These are phyloP conservation scores for Conus ventricosus DNA, from an alignment of 1,140 invertebrate species.

Conservation along the genomic window DNA sequence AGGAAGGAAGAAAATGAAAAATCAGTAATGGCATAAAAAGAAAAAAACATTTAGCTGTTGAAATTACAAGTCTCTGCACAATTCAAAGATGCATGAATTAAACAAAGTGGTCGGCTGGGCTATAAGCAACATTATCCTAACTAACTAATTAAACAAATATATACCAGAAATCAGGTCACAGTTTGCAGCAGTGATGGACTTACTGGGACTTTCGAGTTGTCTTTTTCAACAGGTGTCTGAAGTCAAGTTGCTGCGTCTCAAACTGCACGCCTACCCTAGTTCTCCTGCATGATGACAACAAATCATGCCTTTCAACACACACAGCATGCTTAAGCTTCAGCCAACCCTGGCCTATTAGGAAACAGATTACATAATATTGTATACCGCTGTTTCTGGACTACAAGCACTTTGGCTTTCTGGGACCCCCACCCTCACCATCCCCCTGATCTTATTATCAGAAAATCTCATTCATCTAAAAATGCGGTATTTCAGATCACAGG, in stretches of 20 bases:
- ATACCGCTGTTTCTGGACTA: no score
- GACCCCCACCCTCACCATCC: no score
- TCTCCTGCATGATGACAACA: constrained; percentile 47
- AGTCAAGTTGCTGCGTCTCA: constrained; percentile 59
- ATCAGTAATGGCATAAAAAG: no score
- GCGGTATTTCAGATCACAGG: no score
- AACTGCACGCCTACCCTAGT: constrained; percentile 60
- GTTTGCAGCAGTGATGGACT: constrained; percentile 30
- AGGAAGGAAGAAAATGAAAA: neutral
- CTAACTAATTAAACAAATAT: no score
- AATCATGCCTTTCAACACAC: constrained; percentile 12
- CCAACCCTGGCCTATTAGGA: neutral
- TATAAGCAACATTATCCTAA: no score
- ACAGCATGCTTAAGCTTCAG: neutral
- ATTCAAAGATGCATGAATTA: no score
- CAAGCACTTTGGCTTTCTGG: no score
- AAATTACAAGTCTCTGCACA: neutral
- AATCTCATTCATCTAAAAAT: no score
- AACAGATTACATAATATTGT: no score
- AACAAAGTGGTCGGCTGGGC: no score
- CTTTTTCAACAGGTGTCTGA: constrained; percentile 52
- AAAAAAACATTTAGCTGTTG: neutral
- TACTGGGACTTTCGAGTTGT: constrained; percentile 51
- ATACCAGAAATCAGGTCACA: neutral
- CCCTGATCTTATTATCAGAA: no score